Base-by-base conservation (phyloP, 35 echinoderm and acorn worm species). In the Amphiura filiformis region DNA sequence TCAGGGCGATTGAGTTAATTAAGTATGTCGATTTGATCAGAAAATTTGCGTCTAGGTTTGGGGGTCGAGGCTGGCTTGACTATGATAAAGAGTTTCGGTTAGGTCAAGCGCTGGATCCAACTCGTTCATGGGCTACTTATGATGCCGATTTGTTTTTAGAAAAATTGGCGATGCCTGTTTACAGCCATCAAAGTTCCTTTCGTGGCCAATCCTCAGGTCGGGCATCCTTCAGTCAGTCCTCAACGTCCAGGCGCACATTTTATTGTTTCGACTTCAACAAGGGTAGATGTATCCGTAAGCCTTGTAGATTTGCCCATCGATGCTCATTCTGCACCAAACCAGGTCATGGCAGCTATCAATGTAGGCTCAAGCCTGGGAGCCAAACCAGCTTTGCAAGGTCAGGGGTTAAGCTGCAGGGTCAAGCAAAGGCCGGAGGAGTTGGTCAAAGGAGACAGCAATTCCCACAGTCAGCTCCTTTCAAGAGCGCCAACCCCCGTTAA, bases 81-180 rank as follows among this genome's bases (percentile, higher is more conserved):
- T 90, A 90, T 39, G 80, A 90, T 75, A 52, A 31, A 1, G 39
- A 83, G n/a, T 90, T 83, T 42, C 44, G 88, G 18, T 42, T 90
- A 30, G 23, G 18, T 17, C 83, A 85, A 26, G 49, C 83, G 20
- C 56, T 32, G 20, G n/a, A 37, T 32, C 37, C 78, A 1, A 1
- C 65, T 23, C 52, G 65, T n/a, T 89, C 88, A 0, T 89, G 80
- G 80, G 80, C 35, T 15, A 76, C 14, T 15, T 40, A 70, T 37
- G 80, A 89, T 37, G 32, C 79, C 0, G 88, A 89, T 28, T 35
- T 89, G 49, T 89, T 52, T 57, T 56, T 89, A 31, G 36, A 70
- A 39, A 38, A 65, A 28, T 79, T 49, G 26, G 80, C 47, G 2
- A 37, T 79, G 65, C 36, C 38, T 23, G 22, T 22, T 26, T 38